phyloP scores from a whole-genome alignment of 1,140 invertebrate species.

The Meloidogyne floridensis region DNA sequence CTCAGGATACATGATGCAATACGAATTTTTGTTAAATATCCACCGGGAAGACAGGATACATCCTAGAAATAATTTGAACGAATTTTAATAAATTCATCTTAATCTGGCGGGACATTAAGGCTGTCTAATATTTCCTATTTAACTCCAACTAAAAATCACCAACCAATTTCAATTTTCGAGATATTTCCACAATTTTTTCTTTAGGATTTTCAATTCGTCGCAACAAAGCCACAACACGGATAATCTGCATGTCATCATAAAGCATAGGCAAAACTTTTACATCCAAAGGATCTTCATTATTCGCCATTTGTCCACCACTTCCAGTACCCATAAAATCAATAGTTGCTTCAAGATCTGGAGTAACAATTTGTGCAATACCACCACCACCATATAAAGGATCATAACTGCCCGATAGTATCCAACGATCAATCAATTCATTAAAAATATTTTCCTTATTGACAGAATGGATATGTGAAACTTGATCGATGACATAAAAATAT shows the following conservation, averaged over 20 bases:
- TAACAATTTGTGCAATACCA: background rate
- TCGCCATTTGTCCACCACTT: background rate
- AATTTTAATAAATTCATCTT: background rate
- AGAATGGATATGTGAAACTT: constrained; percentile 27
- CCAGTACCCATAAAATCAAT: constrained; percentile 30
- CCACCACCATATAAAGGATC: background rate
- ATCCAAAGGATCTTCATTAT: constrained; percentile 23
- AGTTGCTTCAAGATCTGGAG: constrained; percentile 34
- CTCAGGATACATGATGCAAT: constrained; percentile 35
- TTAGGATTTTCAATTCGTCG: constrained; percentile 10
- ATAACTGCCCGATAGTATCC: constrained; percentile 9
- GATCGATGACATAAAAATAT: constrained; percentile 20
- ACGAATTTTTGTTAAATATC: constrained; percentile 37
- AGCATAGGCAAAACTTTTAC: constrained; percentile 20
- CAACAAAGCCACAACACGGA: constrained; percentile 19
- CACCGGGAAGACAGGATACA: constrained; percentile 19
- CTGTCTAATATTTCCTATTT: background rate
- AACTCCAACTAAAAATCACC: background rate
- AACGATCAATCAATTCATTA: constrained; percentile 27
- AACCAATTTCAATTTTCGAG: constrained; percentile 25
- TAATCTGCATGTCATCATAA: constrained; percentile 34
- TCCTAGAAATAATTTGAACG: constrained; percentile 9
- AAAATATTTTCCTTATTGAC: constrained; percentile 21
- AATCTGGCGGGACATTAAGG: background rate
- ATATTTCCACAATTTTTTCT: constrained; percentile 24